These are phyloP conservation scores for Apocheima hispidaria DNA, from an alignment of 2,888 invertebrate genomes.

Conservation along the genomic window DNA sequence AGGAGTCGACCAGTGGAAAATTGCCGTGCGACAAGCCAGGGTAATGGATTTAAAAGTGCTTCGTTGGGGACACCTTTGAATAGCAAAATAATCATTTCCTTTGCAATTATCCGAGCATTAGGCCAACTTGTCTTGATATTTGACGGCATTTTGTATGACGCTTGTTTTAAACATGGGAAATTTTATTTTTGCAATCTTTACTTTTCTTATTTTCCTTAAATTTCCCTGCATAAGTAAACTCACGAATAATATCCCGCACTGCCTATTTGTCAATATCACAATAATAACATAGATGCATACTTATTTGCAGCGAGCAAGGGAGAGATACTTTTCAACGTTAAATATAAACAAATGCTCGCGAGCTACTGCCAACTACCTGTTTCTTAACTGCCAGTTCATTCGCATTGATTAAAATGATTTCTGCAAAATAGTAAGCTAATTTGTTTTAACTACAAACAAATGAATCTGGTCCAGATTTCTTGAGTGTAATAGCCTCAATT, in stretches of 20 bases:
- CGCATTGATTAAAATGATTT: slow-evolving; percentile 1
- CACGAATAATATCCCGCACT: too few relatives aligned
- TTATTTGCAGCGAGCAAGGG: too few relatives aligned
- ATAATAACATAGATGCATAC: too few relatives aligned
- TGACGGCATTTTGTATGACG: slow-evolving; percentile 52
- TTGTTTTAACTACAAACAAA: slow-evolving; percentile 7
- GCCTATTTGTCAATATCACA: too few relatives aligned
- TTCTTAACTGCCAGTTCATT: too few relatives aligned
- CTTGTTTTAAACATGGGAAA: slow-evolving; percentile 29
- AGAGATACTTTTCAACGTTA: too few relatives aligned
- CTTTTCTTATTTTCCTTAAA: not conserved
- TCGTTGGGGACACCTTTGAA: slow-evolving; percentile 71
- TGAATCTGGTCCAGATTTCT: slow-evolving; percentile 20
- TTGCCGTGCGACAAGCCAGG: slow-evolving; percentile 79
- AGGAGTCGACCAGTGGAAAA: slow-evolving; percentile 78
- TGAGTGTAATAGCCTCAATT: slow-evolving; percentile 36
- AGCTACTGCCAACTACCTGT: not conserved
- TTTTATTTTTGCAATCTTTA: slow-evolving; percentile 4
- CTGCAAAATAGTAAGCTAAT: slow-evolving; percentile 7
- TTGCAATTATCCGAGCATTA: slow-evolving; percentile 65
- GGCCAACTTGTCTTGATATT: slow-evolving; percentile 57
- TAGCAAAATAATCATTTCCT: slow-evolving; percentile 81
- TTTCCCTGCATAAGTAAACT: too few relatives aligned
- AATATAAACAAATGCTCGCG: slow-evolving; percentile 47
- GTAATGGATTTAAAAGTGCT: slow-evolving; percentile 84